A percentile compares a stretch with the other conserved stretches of the same genome.
Evolutionary conservation across 2,113 vertebrate genomes (phyloP).

Genomic region (Cinclus mexicanus): DNA sequence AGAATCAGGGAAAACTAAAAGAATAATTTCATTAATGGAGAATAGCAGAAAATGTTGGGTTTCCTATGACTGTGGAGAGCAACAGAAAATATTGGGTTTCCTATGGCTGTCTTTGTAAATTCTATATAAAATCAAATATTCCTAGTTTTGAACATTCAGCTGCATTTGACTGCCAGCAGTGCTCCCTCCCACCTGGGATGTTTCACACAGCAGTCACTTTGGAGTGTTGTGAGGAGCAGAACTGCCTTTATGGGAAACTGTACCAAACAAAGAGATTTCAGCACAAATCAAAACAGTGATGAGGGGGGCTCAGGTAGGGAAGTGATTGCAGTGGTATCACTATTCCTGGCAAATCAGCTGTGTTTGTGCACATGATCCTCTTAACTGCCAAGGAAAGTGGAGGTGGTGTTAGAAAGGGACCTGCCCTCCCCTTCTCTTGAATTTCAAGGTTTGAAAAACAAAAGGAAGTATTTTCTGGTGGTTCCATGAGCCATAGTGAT

Average conservation of each 20-base stretch:
- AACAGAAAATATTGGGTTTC: neutral
- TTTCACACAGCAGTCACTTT: neutral
- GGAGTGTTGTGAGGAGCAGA: neutral
- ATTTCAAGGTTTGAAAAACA: neutral
- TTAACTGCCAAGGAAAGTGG: neutral
- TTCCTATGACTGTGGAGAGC: neutral
- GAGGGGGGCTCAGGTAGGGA: neutral
- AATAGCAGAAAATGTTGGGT: neutral
- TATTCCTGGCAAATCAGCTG: neutral
- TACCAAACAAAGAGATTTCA: neutral
- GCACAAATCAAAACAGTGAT: neutral
- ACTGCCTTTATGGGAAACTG: neutral
- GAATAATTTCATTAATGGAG: neutral
- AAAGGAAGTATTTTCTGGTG: neutral
- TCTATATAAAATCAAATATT: neutral
- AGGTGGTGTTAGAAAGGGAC: neutral
- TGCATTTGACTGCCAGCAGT: neutral
- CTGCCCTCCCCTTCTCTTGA: neutral
- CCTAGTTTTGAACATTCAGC: neutral
- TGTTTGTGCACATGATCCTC: neutral
- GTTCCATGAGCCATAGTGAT: neutral
- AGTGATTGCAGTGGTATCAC: neutral
- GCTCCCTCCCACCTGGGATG: neutral
- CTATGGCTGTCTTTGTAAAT: neutral
- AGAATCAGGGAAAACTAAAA: neutral